A percentile compares a stretch with the other conserved stretches of the same genome.
Conservation (phyloP, 2,113 vertebrate species). For the Daubentonia madagascariensis region DNA sequence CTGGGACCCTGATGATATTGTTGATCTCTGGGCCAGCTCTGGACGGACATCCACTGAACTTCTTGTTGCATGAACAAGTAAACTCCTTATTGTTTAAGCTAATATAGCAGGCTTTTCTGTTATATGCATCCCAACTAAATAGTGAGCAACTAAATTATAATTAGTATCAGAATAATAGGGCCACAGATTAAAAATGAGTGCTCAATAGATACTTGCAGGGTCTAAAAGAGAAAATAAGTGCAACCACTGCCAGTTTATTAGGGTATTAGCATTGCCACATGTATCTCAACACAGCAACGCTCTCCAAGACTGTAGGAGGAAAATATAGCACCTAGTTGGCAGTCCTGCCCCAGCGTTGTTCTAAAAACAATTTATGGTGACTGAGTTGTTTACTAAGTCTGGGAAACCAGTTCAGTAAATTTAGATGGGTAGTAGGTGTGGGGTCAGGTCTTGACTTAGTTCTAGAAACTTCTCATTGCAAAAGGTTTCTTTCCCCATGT, state of each 20-base stretch:
- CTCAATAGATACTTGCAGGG: background rate
- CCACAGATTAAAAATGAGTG: background rate
- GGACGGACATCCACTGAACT: background rate
- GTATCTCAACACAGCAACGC: background rate
- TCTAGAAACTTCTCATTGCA: background rate
- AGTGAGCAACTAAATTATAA: background rate
- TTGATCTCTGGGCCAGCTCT: background rate
- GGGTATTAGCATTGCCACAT: too few species aligned
- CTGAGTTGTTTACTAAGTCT: background rate
- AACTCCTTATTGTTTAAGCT: background rate
- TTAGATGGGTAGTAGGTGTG: background rate
- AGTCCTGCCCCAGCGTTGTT: background rate
- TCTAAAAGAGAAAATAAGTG: background rate
- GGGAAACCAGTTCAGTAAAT: background rate
- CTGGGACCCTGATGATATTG: background rate
- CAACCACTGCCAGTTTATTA: background rate
- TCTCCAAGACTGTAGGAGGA: background rate
- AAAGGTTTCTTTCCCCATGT: background rate
- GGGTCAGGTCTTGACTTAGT: background rate
- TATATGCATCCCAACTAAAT: background rate
- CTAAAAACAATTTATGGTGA: background rate
- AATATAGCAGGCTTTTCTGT: background rate
- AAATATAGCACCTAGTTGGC: rapidly evolving
- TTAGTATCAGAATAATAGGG: background rate
- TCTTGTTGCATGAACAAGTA: background rate